These are phyloP conservation scores for Anthonomus grandis DNA, from an alignment of 1,140 invertebrate species.

Conservation along the genomic window DNA sequence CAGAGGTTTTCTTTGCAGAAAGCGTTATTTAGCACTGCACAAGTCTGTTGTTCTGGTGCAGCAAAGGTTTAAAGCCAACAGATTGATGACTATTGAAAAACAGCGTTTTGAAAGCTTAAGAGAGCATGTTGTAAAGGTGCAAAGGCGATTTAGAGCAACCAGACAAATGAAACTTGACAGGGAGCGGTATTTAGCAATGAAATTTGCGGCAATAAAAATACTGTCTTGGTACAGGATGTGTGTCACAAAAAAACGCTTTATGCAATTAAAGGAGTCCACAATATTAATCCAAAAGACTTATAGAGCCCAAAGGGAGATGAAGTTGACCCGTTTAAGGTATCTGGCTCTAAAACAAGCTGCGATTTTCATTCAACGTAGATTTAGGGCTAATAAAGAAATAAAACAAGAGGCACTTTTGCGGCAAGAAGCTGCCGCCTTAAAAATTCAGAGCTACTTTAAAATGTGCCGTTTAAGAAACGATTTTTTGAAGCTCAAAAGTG, in stretches of 20 bases:
- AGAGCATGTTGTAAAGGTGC: conserved; percentile 21
- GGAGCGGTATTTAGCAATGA: conserved; percentile 18
- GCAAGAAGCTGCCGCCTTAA: conserved; percentile 31
- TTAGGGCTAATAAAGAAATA: conserved; percentile 47
- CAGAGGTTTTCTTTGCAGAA: conserved; percentile 18
- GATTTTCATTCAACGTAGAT: conserved; percentile 51
- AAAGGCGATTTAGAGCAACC: conserved; percentile 42
- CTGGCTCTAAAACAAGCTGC: conserved; percentile 43
- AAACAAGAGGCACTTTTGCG: conserved; percentile 47
- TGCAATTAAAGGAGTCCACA: conserved; percentile 22
- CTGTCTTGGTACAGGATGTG: conserved; percentile 36
- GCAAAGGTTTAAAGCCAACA: conserved; percentile 36
- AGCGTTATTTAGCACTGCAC: conserved; percentile 40
- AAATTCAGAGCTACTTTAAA: conserved; percentile 29
- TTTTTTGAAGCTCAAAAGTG: conserved; percentile 19
- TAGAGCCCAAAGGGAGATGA: background rate
- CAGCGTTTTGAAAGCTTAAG: conserved; percentile 28
- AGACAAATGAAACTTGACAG: background rate
- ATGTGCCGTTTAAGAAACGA: conserved; percentile 20
- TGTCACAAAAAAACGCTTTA: conserved; percentile 30
- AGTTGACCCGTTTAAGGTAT: conserved; percentile 28
- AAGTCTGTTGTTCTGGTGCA: conserved; percentile 39
- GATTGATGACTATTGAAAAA: conserved; percentile 20
- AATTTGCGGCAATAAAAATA: conserved; percentile 33
- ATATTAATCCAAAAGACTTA: background rate